These are phyloP conservation scores for Seira sanloemensis DNA, from an alignment of 2,888 invertebrate genomes.

Conservation along the genomic window DNA sequence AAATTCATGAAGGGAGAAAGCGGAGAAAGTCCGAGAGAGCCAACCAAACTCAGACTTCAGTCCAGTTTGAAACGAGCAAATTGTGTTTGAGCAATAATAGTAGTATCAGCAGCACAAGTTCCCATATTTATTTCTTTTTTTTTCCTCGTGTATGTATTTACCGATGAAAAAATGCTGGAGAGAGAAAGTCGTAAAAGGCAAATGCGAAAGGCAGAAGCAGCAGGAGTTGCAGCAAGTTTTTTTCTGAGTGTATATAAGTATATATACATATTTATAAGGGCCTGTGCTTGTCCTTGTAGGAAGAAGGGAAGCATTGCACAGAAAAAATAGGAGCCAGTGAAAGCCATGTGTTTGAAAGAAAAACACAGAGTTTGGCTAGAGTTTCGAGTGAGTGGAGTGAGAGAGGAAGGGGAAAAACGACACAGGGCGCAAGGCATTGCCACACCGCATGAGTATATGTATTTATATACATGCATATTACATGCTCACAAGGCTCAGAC, in stretches of 20 bases:
- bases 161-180: not conserved
- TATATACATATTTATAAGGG: too few relatives aligned
- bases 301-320: not conserved
- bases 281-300: not conserved
- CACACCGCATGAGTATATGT: slow-evolving; percentile 6
- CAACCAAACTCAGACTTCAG: too few relatives aligned
- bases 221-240: not conserved
- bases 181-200: not conserved
- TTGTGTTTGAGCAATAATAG: too few relatives aligned
- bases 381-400: too few relatives aligned
- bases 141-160: not conserved
- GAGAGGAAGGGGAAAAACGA: slow-evolving; percentile 25
- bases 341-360: slow-evolving; percentile 38
- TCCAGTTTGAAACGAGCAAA: too few relatives aligned
- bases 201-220: not conserved
- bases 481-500: too few relatives aligned
- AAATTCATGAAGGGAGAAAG: too few relatives aligned
- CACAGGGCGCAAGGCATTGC: slow-evolving; percentile 58
- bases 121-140: not conserved
- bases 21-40: too few relatives aligned
- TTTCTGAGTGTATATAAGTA: too few relatives aligned
- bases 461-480: too few relatives aligned
- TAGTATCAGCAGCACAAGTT: too few relatives aligned
- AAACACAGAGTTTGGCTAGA: not conserved
- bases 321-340: not conserved